Conservation (phyloP, 92 coral and sea anemone species). For the Palythoa grandiflora region DNA sequence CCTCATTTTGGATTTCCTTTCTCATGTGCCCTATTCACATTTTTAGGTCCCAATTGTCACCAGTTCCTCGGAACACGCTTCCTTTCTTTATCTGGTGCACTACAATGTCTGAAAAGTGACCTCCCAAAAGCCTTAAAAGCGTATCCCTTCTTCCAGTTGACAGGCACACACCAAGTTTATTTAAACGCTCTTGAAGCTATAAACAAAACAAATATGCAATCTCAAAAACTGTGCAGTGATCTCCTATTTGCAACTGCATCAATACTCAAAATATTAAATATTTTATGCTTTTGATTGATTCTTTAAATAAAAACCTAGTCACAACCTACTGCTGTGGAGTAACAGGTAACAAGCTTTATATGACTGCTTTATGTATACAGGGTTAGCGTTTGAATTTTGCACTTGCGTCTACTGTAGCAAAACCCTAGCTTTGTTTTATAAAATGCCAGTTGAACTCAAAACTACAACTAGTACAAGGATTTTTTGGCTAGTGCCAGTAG, state of each 20-base stretch:
- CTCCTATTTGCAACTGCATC: neutral
- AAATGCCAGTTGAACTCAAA: slow-evolving; percentile 11
- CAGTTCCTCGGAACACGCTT: slow-evolving; percentile 63
- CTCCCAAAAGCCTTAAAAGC: slow-evolving; percentile 54
- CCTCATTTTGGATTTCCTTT: slow-evolving; percentile 69
- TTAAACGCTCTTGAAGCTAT: slow-evolving; percentile 68
- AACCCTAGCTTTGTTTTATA: neutral
- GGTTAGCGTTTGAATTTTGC: slow-evolving; percentile 6
- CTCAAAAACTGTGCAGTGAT: neutral
- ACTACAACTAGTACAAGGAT: slow-evolving; percentile 1
- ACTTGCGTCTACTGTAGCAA: neutral
- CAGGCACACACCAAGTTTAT: slow-evolving; percentile 67
- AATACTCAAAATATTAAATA: neutral
- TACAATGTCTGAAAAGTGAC: slow-evolving; percentile 67
- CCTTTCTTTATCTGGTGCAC: slow-evolving; percentile 56
- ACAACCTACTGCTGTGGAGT: slow-evolving; percentile 14
- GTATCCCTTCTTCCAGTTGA: slow-evolving; percentile 49
- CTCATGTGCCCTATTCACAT: slow-evolving; percentile 59
- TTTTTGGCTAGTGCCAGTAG: neutral
- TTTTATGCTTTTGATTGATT: neutral
- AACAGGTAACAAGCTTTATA: slow-evolving; percentile 1
- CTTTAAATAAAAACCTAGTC: slow-evolving; percentile 8
- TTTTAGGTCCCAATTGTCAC: slow-evolving; percentile 63
- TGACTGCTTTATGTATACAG: slow-evolving; percentile 1
- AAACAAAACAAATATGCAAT: neutral